These are phyloP conservation scores for Meloidogyne exigua DNA, from an alignment of 1,140 invertebrate species.

Conservation along the genomic window DNA sequence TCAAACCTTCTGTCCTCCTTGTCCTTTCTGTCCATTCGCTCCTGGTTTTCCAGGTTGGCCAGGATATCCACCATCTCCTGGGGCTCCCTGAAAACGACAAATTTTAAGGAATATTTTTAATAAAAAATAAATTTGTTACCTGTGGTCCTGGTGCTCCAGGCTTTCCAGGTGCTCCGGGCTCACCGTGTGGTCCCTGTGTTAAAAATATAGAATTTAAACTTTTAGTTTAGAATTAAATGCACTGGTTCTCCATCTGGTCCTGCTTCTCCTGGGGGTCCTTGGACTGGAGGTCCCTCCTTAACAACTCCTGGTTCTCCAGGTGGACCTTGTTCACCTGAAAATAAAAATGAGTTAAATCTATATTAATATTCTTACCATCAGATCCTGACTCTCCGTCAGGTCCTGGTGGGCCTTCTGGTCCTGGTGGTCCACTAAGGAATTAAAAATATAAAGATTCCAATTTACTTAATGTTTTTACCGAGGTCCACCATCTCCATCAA, in stretches of 20 bases:
- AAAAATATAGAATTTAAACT: neutral
- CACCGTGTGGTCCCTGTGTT: neutral
- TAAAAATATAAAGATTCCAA: neutral
- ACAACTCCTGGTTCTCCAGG: slow-evolving; percentile 14
- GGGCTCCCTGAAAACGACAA: neutral
- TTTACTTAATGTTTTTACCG: neutral
- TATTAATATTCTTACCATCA: slow-evolving; percentile 7
- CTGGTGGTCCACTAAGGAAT: neutral
- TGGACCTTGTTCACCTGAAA: slow-evolving; percentile 19
- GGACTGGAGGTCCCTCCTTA: neutral
- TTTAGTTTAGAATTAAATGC: neutral
- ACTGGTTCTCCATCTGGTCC: slow-evolving; percentile 17
- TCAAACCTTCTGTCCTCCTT: neutral
- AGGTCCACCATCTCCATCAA: neutral
- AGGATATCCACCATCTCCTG: neutral
- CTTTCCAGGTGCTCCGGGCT: neutral
- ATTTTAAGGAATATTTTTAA: too few species aligned
- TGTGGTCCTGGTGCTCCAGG: neutral
- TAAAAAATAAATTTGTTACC: too few species aligned
- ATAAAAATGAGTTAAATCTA: neutral
- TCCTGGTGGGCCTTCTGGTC: slow-evolving; percentile 15
- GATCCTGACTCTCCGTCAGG: slow-evolving; percentile 17
- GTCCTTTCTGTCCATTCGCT: slow-evolving; percentile 2
- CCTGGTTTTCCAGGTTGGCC: neutral
- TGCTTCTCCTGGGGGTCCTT: slow-evolving; percentile 4